Evolutionary conservation across 1,140 invertebrate species (phyloP).

Genomic region (Wiebesia pumilae): DNA sequence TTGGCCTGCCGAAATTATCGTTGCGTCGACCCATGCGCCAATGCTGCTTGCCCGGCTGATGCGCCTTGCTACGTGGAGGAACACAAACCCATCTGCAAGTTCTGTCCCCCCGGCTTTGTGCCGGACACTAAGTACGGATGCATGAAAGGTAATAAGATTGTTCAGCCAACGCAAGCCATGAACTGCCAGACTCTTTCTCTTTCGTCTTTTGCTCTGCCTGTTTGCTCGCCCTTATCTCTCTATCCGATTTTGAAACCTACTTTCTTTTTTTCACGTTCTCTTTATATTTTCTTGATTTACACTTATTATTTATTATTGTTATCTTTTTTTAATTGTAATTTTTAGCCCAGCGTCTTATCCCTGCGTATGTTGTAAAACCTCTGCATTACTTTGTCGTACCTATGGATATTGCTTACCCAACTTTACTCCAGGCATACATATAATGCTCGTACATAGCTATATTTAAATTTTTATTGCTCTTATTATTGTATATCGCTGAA

Average conservation of each 20-base stretch:
- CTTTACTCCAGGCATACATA: constrained; percentile 3
- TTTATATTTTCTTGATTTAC: neutral
- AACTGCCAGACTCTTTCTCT: neutral
- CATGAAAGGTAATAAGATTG: constrained; percentile 88
- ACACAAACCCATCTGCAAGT: constrained; percentile 94
- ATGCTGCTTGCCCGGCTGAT: constrained; percentile 85
- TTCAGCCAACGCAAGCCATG: constrained; percentile 22
- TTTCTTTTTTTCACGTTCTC: neutral
- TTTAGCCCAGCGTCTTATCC: neutral
- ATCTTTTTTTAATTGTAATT: neutral
- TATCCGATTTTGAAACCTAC: neutral
- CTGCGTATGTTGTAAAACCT: constrained; percentile 16
- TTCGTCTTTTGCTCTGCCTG: neutral
- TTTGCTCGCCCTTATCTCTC: neutral
- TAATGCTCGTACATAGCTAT: neutral
- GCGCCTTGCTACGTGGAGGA: constrained; percentile 93
- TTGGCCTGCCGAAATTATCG: constrained; percentile 90
- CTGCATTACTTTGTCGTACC: neutral
- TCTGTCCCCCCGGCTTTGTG: constrained; percentile 92
- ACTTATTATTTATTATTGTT: constrained; percentile 3
- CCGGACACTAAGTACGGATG: constrained; percentile 92
- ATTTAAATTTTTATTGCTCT: neutral
- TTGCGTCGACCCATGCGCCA: constrained; percentile 91
- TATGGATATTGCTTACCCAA: constrained; percentile 4
- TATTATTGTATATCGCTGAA: neutral